phyloP scores from a whole-genome alignment of 2,888 invertebrate species.

The Eucera pruinosa region DNA sequence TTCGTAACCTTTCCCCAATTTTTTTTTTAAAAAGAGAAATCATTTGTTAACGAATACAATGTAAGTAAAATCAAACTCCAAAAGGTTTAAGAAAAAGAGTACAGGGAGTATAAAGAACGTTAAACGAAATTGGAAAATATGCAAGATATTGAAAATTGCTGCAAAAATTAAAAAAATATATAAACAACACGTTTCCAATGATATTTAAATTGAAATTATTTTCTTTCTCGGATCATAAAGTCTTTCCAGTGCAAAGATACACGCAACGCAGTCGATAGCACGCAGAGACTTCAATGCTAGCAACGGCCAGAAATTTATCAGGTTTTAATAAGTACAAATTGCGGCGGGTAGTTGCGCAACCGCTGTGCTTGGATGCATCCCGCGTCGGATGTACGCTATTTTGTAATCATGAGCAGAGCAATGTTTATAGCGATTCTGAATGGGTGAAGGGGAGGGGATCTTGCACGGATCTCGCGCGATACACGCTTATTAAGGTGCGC shows the following conservation, averaged over 20 bases:
- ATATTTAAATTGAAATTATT: neutral
- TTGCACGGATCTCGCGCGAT: conserved; percentile 79
- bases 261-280: neutral
- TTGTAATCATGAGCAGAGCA: conserved; percentile 82
- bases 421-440: conserved; percentile 79
- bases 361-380: conserved; percentile 79
- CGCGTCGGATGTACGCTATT: conserved; percentile 83
- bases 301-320: conserved; percentile 61
- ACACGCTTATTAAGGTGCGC: conserved; percentile 79
- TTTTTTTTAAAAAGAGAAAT: neutral
- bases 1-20: neutral
- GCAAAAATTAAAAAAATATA: neutral
- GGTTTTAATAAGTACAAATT: conserved; percentile 71
- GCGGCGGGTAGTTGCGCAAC: conserved; percentile 61
- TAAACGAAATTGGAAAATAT: too few relatives aligned
- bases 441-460: conserved; percentile 55
- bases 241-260: neutral
- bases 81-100: neutral
- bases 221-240: too few relatives aligned
- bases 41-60: neutral
- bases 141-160: neutral
- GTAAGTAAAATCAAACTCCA: neutral
- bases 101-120: too few relatives aligned
- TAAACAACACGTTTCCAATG: neutral
- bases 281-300: conserved; percentile 43